Evolutionary conservation across 2,797 vertebrate species (phyloP).

Genomic region (Ara ararauna): DNA sequence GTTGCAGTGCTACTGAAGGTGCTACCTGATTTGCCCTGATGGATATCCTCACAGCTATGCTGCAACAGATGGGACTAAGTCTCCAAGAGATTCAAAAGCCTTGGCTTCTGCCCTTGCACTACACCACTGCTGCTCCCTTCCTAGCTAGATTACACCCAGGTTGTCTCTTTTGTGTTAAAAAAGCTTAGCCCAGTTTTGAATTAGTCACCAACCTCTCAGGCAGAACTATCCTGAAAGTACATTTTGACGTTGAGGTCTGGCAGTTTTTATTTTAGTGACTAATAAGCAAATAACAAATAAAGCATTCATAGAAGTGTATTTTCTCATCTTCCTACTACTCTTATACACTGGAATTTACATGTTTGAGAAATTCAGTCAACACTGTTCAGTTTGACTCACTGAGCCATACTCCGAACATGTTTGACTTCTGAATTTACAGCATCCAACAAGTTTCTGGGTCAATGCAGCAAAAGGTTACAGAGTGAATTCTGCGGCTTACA

Average conservation of each 20-base stretch:
- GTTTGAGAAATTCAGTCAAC: background rate
- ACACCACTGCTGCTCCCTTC: background rate
- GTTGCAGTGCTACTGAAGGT: background rate
- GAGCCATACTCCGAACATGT: background rate
- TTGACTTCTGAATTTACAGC: background rate
- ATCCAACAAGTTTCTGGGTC: background rate
- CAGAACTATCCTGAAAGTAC: background rate
- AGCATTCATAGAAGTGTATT: background rate
- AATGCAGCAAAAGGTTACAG: background rate
- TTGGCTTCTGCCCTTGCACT: background rate
- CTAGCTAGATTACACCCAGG: background rate
- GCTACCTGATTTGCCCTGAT: background rate
- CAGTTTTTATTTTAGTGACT: background rate
- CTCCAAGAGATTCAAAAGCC: background rate
- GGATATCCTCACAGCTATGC: background rate
- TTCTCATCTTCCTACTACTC: background rate
- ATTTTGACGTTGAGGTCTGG: accelerated
- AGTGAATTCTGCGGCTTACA: background rate
- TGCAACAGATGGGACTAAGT: background rate
- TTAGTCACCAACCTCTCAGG: background rate
- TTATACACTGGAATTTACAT: background rate
- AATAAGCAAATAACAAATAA: background rate
- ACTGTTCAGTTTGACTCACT: background rate
- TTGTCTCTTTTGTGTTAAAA: background rate
- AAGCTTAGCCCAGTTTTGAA: background rate